Percentiles rank a stretch among this genome's conserved stretches.
Evolutionary conservation across 2,113 vertebrate species (phyloP).

Genomic region (Oncorhynchus gorbuscha): DNA sequence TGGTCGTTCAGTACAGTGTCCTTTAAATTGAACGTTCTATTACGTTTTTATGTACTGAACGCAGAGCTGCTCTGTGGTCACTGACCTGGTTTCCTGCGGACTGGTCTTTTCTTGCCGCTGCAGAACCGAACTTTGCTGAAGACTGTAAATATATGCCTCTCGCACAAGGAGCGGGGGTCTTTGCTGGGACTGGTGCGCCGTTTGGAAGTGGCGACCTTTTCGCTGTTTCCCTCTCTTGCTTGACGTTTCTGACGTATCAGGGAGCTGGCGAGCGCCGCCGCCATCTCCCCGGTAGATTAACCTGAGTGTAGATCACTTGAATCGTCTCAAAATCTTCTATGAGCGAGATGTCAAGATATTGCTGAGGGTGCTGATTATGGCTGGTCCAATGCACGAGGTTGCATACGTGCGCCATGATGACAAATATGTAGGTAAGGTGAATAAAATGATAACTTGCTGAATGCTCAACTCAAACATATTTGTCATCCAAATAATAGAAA

Average conservation of each 20-base stretch:
- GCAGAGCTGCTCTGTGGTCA: conserved; percentile 32
- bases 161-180: conserved; percentile 84
- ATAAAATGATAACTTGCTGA: not conserved
- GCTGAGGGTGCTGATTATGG: not conserved
- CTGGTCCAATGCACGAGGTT: conserved; percentile 8
- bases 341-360: not conserved
- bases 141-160: conserved; percentile 86
- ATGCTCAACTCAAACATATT: not conserved
- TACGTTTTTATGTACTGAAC: not conserved
- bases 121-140: conserved; percentile 96
- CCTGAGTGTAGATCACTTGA: not conserved
- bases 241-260: conserved; percentile 94
- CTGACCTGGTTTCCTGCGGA: conserved; percentile 90
- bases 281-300: conserved; percentile 72
- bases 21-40: too few species aligned
- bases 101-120: conserved; percentile 88
- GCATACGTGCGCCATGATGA: not conserved
- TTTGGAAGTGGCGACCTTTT: conserved; percentile 85
- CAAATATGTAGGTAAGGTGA: not conserved
- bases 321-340: not conserved
- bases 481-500: not conserved
- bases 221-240: conserved; percentile 90
- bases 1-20: too few species aligned
- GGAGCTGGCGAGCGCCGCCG: conserved; percentile 96
- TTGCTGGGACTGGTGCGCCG: conserved; percentile 90